Evolutionary conservation across 2,888 invertebrate genomes (phyloP).

Genomic region (Hypercompe scribonia): DNA sequence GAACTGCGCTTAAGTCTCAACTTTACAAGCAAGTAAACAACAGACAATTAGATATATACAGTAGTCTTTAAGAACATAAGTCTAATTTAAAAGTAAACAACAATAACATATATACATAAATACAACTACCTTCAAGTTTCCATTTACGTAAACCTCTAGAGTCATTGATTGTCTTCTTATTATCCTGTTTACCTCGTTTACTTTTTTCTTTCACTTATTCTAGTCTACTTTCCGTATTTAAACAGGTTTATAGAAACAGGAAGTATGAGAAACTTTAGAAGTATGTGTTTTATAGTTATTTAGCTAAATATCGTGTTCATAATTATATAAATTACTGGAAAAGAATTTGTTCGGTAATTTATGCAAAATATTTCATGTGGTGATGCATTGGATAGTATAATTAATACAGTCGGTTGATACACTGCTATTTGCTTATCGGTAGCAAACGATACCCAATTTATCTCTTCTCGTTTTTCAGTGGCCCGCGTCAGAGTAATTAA

Average conservation of each 20-base stretch:
- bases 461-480: too few species aligned
- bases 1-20: background rate
- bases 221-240: slow-evolving; percentile 65
- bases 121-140: slow-evolving; percentile 49
- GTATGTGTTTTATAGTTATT: slow-evolving; percentile 36
- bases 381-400: too few species aligned
- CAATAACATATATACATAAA: slow-evolving; percentile 33
- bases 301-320: slow-evolving; percentile 39
- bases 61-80: background rate
- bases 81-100: slow-evolving; percentile 22
- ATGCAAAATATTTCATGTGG: too few species aligned
- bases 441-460: too few species aligned
- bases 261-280: slow-evolving; percentile 46
- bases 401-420: too few species aligned
- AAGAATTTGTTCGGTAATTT: too few species aligned
- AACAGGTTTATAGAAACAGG: slow-evolving; percentile 59
- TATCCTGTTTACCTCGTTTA: slow-evolving; percentile 75
- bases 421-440: too few species aligned
- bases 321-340: slow-evolving; percentile 21
- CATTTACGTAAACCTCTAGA: slow-evolving; percentile 58
- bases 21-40: background rate
- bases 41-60: background rate
- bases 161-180: slow-evolving; percentile 66
- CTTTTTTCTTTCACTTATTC: slow-evolving; percentile 66
- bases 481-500: too few species aligned